phyloP scores from a whole-genome alignment of 1,140 invertebrate species.

The Antheraea mylitta region DNA sequence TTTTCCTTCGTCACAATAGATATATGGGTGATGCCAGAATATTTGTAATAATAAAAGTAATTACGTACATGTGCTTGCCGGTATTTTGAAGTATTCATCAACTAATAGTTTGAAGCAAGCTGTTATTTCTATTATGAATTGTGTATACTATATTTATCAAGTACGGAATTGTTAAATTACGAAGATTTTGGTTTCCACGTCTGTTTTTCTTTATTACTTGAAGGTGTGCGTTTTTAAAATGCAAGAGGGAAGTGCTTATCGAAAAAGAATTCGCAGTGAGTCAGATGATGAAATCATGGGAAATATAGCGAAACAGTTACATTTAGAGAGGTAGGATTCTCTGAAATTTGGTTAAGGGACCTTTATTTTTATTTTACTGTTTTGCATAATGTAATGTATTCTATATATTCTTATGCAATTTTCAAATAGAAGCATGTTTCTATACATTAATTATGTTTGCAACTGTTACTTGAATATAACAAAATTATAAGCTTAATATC shows the following conservation, averaged over 20 bases:
- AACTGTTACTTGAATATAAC: background rate
- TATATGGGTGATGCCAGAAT: background rate
- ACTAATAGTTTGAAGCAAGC: too few relatives aligned
- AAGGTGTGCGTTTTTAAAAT: constrained; percentile 35
- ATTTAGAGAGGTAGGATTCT: constrained; percentile 30
- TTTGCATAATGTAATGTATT: background rate
- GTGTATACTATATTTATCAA: too few relatives aligned
- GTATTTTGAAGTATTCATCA: too few relatives aligned
- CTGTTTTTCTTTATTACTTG: constrained; percentile 11
- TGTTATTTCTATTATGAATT: too few relatives aligned
- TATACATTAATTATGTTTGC: background rate
- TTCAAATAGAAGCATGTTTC: background rate
- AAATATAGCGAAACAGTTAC: constrained; percentile 53
- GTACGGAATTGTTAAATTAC: background rate
- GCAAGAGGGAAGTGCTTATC: constrained; percentile 42
- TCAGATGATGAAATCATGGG: constrained; percentile 44
- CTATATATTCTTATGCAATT: background rate
- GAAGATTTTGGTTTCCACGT: background rate
- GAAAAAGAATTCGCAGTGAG: constrained; percentile 58
- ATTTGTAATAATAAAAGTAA: background rate
- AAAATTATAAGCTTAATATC: background rate
- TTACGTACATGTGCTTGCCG: background rate
- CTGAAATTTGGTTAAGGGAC: background rate
- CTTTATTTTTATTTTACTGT: background rate
- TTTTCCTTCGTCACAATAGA: background rate